phyloP scores from a whole-genome alignment of 2,113 vertebrate genomes.

The Passer montanus region DNA sequence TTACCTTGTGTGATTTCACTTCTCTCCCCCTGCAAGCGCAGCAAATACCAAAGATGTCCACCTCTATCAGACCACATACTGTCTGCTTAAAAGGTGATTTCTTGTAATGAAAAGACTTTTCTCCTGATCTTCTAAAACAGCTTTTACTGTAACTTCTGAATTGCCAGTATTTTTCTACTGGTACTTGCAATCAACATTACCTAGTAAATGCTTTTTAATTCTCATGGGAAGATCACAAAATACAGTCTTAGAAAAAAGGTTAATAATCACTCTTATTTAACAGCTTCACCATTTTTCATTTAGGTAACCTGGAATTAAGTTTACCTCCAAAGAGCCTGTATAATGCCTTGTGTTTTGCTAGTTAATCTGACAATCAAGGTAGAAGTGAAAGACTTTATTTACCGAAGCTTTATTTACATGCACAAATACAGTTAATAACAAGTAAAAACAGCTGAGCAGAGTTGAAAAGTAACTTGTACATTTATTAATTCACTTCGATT shows the following conservation, averaged over 20 bases:
- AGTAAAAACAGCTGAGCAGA: not conserved
- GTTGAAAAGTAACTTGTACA: not conserved
- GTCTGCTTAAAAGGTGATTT: not conserved
- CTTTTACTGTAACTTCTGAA: not conserved
- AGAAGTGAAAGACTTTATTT: not conserved
- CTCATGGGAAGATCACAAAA: not conserved
- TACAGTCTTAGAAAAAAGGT: not conserved
- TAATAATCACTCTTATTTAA: not conserved
- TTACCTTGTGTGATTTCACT: not conserved
- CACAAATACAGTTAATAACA: not conserved
- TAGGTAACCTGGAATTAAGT: not conserved
- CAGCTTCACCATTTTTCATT: not conserved
- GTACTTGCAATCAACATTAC: not conserved
- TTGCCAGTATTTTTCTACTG: not conserved
- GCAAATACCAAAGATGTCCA: not conserved
- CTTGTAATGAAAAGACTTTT: not conserved
- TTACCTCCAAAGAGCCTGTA: not conserved
- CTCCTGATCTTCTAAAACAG: not conserved
- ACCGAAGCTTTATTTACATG: not conserved
- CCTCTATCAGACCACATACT: not conserved
- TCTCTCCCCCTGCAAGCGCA: accelerated
- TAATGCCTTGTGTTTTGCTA: not conserved
- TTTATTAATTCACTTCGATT: not conserved
- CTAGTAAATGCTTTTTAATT: not conserved
- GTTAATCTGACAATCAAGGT: not conserved